Evolutionary conservation across 2,797 vertebrate genomes (phyloP).

Genomic region (Anguilla megastoma): DNA sequence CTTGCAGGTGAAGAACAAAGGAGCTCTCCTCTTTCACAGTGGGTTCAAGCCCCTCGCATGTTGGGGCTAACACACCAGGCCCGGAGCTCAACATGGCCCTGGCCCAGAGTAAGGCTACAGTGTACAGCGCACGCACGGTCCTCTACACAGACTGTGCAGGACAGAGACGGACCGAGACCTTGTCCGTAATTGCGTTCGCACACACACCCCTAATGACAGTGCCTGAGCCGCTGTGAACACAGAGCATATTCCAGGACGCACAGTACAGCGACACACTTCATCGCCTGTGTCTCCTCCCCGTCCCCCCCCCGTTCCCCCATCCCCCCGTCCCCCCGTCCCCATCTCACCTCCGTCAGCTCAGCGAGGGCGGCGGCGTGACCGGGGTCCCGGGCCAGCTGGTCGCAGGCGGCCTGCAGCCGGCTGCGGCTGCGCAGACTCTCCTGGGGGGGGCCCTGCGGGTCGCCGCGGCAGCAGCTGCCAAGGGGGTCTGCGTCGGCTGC

Average conservation of each 20-base stretch:
- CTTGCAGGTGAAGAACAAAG: not conserved
- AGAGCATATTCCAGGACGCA: not conserved
- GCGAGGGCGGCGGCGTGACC: not conserved
- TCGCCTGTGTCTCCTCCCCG: no score
- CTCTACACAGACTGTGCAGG: not conserved
- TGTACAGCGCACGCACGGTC: not conserved
- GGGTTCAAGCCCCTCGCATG: not conserved
- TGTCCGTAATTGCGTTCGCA: not conserved
- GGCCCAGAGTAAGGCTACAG: not conserved
- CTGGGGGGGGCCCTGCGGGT: not conserved
- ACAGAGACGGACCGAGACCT: not conserved
- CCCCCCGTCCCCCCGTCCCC: no score
- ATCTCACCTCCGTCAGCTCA: slow-evolving; percentile 19
- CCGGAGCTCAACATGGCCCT: not conserved
- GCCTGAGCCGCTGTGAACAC: not conserved
- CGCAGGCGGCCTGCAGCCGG: slow-evolving; percentile 18
- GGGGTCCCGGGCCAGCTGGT: not conserved
- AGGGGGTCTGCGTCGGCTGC: not conserved
- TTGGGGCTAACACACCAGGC: not conserved
- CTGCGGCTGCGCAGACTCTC: not conserved
- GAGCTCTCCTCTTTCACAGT: not conserved
- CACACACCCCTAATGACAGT: not conserved
- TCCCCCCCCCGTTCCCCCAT: no score
- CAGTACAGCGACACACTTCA: no score
- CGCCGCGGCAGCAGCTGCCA: not conserved